Percentiles rank a stretch among this genome's conserved stretches.
Evolutionary conservation across 2,888 invertebrate species (phyloP).

Genomic region (Cylloceria caligata): DNA sequence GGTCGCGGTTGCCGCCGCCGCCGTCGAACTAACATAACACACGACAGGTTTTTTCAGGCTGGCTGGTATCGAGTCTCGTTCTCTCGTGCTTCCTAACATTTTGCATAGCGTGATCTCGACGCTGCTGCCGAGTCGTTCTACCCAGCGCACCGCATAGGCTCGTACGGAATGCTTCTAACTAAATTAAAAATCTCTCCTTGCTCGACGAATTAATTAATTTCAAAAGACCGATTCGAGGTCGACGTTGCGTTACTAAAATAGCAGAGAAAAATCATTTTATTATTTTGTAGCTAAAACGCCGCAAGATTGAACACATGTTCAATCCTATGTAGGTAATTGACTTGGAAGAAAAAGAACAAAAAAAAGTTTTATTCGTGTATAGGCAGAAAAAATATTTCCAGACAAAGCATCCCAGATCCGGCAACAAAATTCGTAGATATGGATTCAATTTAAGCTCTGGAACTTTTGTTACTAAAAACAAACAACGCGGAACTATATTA

Average conservation of each 20-base stretch:
- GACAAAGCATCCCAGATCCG: neutral
- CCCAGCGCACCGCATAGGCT: neutral
- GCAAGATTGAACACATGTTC: no score
- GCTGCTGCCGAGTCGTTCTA: neutral
- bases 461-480: no score
- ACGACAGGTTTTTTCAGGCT: slow-evolving; percentile 61
- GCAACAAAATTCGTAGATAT: no score
- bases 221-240: slow-evolving; percentile 32
- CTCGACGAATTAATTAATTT: slow-evolving; percentile 40
- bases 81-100: slow-evolving; percentile 25
- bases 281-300: neutral
- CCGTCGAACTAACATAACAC: slow-evolving; percentile 54
- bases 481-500: no score
- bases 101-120: slow-evolving; percentile 26
- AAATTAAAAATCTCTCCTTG: slow-evolving; percentile 49
- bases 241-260: slow-evolving; percentile 70
- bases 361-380: no score
- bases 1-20: slow-evolving; percentile 41
- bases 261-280: neutral
- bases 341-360: neutral
- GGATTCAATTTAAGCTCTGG: no score
- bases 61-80: slow-evolving; percentile 29
- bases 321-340: neutral
- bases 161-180: slow-evolving; percentile 35
- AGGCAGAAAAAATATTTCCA: no score